Conservation (phyloP, 2,113 vertebrate species). For the Erinaceus europaeus region DNA sequence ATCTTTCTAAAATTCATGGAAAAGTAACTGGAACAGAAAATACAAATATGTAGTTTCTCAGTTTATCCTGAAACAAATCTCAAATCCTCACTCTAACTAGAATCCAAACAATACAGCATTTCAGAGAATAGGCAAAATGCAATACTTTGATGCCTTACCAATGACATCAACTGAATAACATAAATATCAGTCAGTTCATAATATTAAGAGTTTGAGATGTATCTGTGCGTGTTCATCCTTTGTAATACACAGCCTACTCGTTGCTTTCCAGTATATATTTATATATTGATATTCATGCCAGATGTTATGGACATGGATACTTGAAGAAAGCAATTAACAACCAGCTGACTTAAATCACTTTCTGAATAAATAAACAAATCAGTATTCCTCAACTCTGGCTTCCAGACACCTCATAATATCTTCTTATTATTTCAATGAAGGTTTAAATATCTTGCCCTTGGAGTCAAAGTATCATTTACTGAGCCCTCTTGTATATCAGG, state of each 20-base stretch:
- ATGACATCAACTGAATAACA: background rate
- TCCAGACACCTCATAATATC: background rate
- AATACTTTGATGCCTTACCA: background rate
- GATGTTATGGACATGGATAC: constrained; percentile 16
- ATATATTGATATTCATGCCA: constrained; percentile 29
- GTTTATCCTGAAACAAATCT: background rate
- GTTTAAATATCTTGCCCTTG: background rate
- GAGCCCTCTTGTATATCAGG: background rate
- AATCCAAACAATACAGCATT: background rate
- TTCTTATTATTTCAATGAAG: background rate
- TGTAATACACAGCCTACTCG: background rate
- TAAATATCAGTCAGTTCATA: background rate
- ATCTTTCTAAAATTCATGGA: background rate
- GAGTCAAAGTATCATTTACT: background rate
- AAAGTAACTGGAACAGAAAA: constrained; percentile 1
- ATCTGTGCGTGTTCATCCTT: background rate
- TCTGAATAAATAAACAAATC: constrained; percentile 24
- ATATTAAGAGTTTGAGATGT: background rate
- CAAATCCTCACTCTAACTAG: background rate
- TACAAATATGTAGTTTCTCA: background rate
- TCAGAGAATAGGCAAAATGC: background rate
- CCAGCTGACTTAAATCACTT: constrained; percentile 45
- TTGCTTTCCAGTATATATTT: constrained; percentile 17
- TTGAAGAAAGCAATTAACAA: constrained; percentile 59
- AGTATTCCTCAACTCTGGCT: background rate